Evolutionary conservation across 2,888 invertebrate species (phyloP).

Genomic region (Drosophila leonis): DNA sequence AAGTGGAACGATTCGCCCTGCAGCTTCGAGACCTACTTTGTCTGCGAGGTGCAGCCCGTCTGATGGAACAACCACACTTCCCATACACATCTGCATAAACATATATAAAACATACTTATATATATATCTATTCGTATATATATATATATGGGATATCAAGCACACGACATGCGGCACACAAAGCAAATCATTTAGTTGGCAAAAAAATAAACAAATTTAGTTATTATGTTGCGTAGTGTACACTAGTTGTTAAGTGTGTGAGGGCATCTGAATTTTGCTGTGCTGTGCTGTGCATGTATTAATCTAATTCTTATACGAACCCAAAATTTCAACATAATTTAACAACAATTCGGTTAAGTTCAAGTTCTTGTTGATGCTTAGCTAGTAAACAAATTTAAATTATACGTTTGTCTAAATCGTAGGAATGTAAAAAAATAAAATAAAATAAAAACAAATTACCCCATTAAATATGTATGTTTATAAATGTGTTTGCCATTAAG

Average conservation of each 20-base stretch:
- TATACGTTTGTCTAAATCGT: conserved; percentile 59
- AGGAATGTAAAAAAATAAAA: conserved; percentile 55
- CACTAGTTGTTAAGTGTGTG: conserved; percentile 48
- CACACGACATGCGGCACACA: conserved; percentile 40
- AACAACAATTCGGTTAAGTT: conserved; percentile 30
- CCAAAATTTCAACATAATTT: conserved; percentile 43
- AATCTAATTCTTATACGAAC: conserved; percentile 21
- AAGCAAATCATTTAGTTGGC: conserved; percentile 25
- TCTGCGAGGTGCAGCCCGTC: conserved; percentile 91
- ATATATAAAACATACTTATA: conserved; percentile 14
- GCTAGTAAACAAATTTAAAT: conserved; percentile 71
- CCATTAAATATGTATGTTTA: neutral
- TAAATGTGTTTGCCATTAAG: neutral
- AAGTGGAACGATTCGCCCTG: conserved; percentile 98
- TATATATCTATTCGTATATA: conserved; percentile 11
- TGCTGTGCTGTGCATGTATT: conserved; percentile 39
- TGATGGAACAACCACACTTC: conserved; percentile 37
- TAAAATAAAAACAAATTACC: conserved; percentile 40
- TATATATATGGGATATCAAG: conserved; percentile 16
- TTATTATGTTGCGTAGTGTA: conserved; percentile 44
- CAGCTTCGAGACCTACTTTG: conserved; percentile 96
- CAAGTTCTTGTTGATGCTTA: conserved; percentile 60
- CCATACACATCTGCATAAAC: conserved; percentile 13
- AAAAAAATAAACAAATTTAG: conserved; percentile 36
- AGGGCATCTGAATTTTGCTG: conserved; percentile 35